These are phyloP conservation scores for Aegithalos caudatus DNA, from an alignment of 2,113 vertebrate genomes.

Conservation along the genomic window DNA sequence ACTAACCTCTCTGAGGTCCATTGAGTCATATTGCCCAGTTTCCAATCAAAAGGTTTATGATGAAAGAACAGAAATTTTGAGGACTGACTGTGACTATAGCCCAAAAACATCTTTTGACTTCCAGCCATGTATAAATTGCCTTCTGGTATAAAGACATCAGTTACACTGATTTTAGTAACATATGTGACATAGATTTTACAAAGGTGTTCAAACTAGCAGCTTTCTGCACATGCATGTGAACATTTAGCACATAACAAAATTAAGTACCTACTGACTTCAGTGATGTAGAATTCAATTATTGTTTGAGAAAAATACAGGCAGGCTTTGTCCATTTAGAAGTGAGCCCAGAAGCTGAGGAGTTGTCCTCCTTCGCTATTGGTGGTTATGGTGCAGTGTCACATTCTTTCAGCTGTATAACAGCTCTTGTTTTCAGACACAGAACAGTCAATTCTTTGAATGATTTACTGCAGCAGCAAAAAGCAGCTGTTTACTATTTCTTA, in stretches of 20 bases:
- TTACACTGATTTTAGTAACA: not conserved
- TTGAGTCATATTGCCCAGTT: not conserved
- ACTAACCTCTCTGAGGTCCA: not conserved
- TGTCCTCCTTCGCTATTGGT: not conserved
- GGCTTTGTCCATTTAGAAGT: not conserved
- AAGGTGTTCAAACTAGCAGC: not conserved
- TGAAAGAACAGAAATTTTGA: not conserved
- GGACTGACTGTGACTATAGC: not conserved
- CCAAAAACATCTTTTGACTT: not conserved
- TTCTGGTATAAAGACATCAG: not conserved
- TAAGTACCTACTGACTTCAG: not conserved
- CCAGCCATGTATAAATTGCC: not conserved
- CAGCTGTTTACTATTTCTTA: not conserved
- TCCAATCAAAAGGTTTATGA: not conserved
- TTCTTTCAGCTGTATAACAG: not conserved
- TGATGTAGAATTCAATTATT: not conserved
- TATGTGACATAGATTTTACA: not conserved
- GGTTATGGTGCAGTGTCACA: not conserved
- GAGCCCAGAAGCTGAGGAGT: not conserved
- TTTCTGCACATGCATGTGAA: not conserved
- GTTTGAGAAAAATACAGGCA: not conserved
- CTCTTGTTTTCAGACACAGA: not conserved
- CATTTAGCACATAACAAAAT: not conserved
- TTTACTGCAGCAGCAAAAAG: not conserved
- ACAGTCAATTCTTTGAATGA: slow-evolving; percentile 11